Evolutionary conservation across 2,888 invertebrate species (phyloP).

Genomic region (Platycheirus rosarum): DNA sequence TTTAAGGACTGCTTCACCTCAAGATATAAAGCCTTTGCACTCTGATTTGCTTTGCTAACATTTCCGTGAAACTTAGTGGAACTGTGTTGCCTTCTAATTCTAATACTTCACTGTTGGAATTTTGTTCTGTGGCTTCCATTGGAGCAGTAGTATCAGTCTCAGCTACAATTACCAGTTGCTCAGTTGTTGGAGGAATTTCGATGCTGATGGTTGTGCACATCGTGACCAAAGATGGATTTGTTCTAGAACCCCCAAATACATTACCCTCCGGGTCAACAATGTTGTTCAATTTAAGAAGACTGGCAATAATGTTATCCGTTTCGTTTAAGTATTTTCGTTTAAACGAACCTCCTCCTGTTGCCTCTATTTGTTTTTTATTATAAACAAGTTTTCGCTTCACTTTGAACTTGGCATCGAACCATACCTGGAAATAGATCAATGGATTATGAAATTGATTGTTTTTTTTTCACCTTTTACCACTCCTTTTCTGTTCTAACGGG

Average conservation of each 20-base stretch:
- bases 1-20: conserved; percentile 4
- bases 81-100: too few relatives aligned
- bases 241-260: background rate
- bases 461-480: background rate
- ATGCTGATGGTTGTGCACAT: too few relatives aligned
- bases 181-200: too few relatives aligned
- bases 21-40: background rate
- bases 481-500: conserved; percentile 10
- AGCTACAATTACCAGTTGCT: too few relatives aligned
- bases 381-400: background rate
- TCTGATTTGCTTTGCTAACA: conserved; percentile 8
- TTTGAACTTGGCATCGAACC: too few relatives aligned
- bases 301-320: background rate
- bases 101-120: too few relatives aligned
- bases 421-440: background rate
- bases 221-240: too few relatives aligned
- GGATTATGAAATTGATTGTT: background rate
- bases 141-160: too few relatives aligned
- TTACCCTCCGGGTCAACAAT: background rate
- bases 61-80: background rate
- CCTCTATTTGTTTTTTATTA: conserved; percentile 14
- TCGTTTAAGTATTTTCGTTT: conserved; percentile 18
- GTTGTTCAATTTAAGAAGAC: conserved; percentile 18
- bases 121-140: too few relatives aligned
- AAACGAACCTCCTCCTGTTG: conserved; percentile 27